phyloP scores from a whole-genome alignment of 2,113 vertebrate genomes.

The Pseudorasbora parva region DNA sequence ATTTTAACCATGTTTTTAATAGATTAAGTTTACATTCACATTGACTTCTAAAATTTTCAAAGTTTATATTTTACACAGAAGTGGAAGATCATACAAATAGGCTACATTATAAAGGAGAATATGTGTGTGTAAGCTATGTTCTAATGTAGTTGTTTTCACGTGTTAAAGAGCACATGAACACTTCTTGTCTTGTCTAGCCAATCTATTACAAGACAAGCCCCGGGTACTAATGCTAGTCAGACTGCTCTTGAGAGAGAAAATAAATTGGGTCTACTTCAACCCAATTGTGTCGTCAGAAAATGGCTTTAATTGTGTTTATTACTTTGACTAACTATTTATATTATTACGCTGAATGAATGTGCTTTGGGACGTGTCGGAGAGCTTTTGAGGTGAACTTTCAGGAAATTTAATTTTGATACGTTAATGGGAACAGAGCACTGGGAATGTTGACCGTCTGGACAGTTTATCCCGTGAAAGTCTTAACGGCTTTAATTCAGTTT shows the following conservation, averaged over 20 bases:
- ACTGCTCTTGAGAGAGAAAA: slow-evolving; percentile 14
- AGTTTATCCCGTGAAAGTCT: slow-evolving; percentile 34
- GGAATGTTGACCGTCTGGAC: slow-evolving; percentile 52
- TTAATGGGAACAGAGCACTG: slow-evolving; percentile 38
- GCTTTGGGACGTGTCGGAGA: slow-evolving; percentile 57
- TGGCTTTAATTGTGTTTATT: slow-evolving; percentile 54
- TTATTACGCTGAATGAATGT: slow-evolving; percentile 69
- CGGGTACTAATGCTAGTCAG: neutral
- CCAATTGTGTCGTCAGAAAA: slow-evolving; percentile 65
- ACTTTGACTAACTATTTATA: slow-evolving; percentile 52
- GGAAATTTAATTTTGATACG: slow-evolving; percentile 67
- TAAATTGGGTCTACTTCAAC: slow-evolving; percentile 48
- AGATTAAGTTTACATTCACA: neutral
- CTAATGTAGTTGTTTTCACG: neutral
- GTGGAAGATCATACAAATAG: neutral
- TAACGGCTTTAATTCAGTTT: slow-evolving; percentile 48
- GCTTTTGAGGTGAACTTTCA: slow-evolving; percentile 55
- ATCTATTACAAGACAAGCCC: neutral
- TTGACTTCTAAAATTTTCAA: neutral
- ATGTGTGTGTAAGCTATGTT: neutral
- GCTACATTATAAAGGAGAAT: neutral
- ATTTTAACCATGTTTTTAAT: neutral
- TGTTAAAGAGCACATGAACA: slow-evolving; percentile 11
- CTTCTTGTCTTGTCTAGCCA: neutral
- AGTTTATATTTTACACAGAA: neutral